Evolutionary conservation across 2,113 vertebrate species (phyloP), one percentile per base, ranked within the genome.

Genomic region (Atherinomorus stipes): DNA sequence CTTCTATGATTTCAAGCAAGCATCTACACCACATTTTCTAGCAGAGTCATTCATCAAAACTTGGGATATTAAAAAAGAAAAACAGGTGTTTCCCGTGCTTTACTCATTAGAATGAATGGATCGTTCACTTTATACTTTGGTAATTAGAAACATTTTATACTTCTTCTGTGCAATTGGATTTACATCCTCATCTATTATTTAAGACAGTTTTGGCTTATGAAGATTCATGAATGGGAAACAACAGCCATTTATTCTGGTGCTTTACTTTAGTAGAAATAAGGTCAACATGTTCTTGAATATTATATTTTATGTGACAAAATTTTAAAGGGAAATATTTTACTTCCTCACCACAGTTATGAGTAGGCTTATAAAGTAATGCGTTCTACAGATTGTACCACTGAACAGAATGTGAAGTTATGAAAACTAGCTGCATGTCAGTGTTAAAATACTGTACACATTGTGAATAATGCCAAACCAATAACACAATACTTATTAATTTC

Each of bases 21-120:
- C 31, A 9, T 64, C 79, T 63, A 58, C 26, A 34, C 22, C 26
- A 45, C 25, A 38, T 57, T 58, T 78, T 69, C 68, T 76, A 59
- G 57, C 64, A n/a, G 53, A 44, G 28, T 31, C 74, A 64, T 78
- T 71, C 23, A 75, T 88, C 82, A 81, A n/a, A 21, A 28, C 25
- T n/a, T 0, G 0, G 34, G 34, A 50, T 58, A 52, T 57, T 62
- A 42, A 73, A 31, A 42, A 7, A 45, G 26, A 19, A 31, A 31
- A 65, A 37, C 82, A 76, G 79, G 76, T 85, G 72, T 76, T 76
- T 79, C 66, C 64, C 19, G 51, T 64, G 60, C 69, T 75, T 63
- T 37, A 22, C 22, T 4, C 50, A 26, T 62, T 42, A 54, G 8
- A 49, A 21, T 66, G 19, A 49, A 34, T 61, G 12, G 57, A 65